Percentiles rank a stretch among this genome's conserved stretches.
These are phyloP conservation scores for Neolamprologus sp. DNA, from an alignment of 2,113 vertebrate genomes.

Conservation along the genomic window DNA sequence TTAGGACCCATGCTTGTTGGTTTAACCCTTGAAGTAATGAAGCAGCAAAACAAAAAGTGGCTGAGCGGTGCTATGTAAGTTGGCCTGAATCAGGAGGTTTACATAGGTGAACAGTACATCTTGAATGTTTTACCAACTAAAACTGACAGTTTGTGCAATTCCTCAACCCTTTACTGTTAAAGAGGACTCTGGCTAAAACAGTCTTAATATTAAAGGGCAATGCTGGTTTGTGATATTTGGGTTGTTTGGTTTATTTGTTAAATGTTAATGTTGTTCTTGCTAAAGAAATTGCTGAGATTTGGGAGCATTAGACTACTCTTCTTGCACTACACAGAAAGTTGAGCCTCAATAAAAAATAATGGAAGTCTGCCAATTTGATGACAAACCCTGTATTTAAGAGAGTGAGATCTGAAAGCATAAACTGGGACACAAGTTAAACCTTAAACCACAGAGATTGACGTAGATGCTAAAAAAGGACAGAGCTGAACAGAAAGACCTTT, in stretches of 20 bases:
- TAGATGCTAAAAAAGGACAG: not conserved
- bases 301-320: not conserved
- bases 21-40: conserved; percentile 14
- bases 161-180: conserved; percentile 23
- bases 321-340: not conserved
- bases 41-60: conserved; percentile 2
- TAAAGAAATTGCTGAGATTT: not conserved
- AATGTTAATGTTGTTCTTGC: no score
- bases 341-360: not conserved
- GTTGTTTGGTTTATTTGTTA: not conserved
- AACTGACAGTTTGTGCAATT: not conserved
- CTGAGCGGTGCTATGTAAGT: conserved; percentile 17
- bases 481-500: not conserved
- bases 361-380: not conserved
- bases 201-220: not conserved
- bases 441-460: not conserved
- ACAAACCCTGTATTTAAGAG: not conserved
- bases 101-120: not conserved
- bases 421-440: not conserved
- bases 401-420: not conserved
- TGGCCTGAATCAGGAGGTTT: conserved; percentile 17
- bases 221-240: not conserved
- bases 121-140: not conserved
- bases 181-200: conserved; percentile 34
- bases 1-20: conserved; percentile 32